Base-by-base conservation (phyloP, 53 echinoderm and acorn worm species). In the Glandiceps talaboti region DNA sequence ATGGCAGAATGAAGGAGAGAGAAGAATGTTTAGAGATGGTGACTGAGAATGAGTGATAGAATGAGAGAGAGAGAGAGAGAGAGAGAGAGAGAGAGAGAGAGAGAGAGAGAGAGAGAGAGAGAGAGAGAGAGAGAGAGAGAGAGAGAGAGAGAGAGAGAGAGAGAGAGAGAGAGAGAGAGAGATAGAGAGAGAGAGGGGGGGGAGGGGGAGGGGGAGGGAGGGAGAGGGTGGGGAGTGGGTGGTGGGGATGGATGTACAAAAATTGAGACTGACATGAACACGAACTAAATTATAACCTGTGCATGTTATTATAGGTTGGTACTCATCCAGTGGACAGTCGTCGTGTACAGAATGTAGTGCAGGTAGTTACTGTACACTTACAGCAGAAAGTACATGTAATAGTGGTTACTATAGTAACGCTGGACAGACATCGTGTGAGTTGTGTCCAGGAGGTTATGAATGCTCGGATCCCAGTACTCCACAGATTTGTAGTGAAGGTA, bases 261-360 rank as follows among this genome's bases (percentile, higher is more conserved):
- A 29, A 92, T 92, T 73, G 95, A 95, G 33, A 88, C 95, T 0
- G 95, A 92, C 28, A 82, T 92, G 79, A 92, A 95, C 87, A 92
- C 92, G 31, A 88, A 95, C 86, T 86, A 78, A 33, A 45, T n/a
- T n/a, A n/a, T n/a, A n/a, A n/a, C n/a, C 25, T 79, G n/a, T n/a
- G n/a, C n/a, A n/a, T n/a, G n/a, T n/a, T n/a, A n/a, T n/a, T 45
- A 6, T 45, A n/a, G 96, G 92, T 14, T 93, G 31, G 79, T 92
- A 83, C 75, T 83, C 90, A 1, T 33, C 81, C 0, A 77, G 89
- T 14, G 91, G 90, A n/a, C 75, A 80, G 28, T 81, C 73, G 0
- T 75, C 78, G 0, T 96, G 96, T 73, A 80, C 77, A 0, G 31
- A 74, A 28, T 96, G 96, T 73, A 27, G 30, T 0, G 88, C 90